Evolutionary conservation across 2,888 invertebrate genomes (phyloP).

Genomic region (Patella pellucida): DNA sequence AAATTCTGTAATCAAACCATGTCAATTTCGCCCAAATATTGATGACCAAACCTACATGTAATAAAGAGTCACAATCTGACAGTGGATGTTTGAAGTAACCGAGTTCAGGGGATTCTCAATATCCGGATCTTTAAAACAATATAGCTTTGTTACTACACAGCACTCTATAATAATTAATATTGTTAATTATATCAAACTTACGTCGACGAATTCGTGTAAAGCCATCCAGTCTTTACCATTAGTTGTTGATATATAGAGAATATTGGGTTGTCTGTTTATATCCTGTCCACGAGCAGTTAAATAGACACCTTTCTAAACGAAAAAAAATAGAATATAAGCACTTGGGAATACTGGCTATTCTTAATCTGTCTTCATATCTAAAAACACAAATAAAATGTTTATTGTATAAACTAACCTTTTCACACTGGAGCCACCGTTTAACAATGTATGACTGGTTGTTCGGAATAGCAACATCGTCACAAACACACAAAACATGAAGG

Average conservation of each 20-base stretch:
- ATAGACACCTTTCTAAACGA: conserved; percentile 64
- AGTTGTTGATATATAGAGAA: conserved; percentile 69
- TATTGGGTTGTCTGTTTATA: conserved; percentile 68
- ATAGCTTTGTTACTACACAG: too few relatives aligned
- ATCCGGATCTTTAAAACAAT: too few relatives aligned
- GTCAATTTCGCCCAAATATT: too few relatives aligned
- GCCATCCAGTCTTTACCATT: conserved; percentile 62
- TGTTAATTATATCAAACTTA: conserved; percentile 38
- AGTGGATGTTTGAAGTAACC: too few relatives aligned
- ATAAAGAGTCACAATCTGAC: too few relatives aligned
- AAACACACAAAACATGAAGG: conserved; percentile 69
- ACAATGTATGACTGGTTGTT: conserved; percentile 71
- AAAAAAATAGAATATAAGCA: conserved; percentile 1
- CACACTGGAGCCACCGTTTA: conserved; percentile 66
- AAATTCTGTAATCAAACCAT: too few relatives aligned
- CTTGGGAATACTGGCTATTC: background rate
- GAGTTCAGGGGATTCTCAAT: too few relatives aligned
- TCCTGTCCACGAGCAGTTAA: conserved; percentile 70
- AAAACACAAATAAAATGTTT: too few relatives aligned
- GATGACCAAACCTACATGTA: too few relatives aligned
- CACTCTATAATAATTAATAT: too few relatives aligned
- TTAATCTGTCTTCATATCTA: too few relatives aligned
- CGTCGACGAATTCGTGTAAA: conserved; percentile 70
- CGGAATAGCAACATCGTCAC: conserved; percentile 69
- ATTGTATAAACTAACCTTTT: conserved; percentile 51